Base-by-base conservation (phyloP, 2,113 vertebrate species). In the Aramus guarauna region DNA sequence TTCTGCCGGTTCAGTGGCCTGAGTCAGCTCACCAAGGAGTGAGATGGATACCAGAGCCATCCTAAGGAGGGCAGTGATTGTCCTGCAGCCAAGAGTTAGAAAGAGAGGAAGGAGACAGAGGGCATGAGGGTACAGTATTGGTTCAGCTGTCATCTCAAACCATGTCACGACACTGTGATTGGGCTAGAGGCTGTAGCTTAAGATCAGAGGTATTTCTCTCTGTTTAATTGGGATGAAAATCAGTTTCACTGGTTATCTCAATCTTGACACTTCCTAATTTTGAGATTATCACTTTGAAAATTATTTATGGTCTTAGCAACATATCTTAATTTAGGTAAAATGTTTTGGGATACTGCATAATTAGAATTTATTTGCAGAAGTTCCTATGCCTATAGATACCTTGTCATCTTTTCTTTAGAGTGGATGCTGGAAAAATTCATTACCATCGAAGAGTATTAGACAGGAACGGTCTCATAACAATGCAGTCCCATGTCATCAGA, bases 361-460 rank as follows among this genome's bases (percentile, higher is more conserved):
- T 71, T 45, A 41, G 26, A 52, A 39, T 39, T 58, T 34, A 15
- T 37, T 85, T 73, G 41, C 55, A 69, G 23, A 69, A 75, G 26
- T 66, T 59, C 20, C 37, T 36, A 1, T 36, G 48, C n/a, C 58
- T 69, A 3, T 43, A 24, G n/a, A 15, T 79, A 5, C 10, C 29
- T 93, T 92, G 27, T 59, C 47, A 45, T 84, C 20, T 92, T 63
- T 80, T 73, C 39, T 76, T 67, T 63, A 99, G 99, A 94, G 98
- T 99, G 9, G 99, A 99, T 56, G 98, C 99, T 34, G 98, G 99
- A 19, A 99, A 99, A 97, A 96, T 99, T 66, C 99, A 99, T 97
- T 99, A 99, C 95, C 97, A 99, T 88, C 98, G 99, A 82, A 98
- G 98, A 85, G 98, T 98, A 9, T 47, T 99, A 77, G 98, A 99